phyloP scores from a whole-genome alignment of 2,113 vertebrate genomes.

The Lontra canadensis region DNA sequence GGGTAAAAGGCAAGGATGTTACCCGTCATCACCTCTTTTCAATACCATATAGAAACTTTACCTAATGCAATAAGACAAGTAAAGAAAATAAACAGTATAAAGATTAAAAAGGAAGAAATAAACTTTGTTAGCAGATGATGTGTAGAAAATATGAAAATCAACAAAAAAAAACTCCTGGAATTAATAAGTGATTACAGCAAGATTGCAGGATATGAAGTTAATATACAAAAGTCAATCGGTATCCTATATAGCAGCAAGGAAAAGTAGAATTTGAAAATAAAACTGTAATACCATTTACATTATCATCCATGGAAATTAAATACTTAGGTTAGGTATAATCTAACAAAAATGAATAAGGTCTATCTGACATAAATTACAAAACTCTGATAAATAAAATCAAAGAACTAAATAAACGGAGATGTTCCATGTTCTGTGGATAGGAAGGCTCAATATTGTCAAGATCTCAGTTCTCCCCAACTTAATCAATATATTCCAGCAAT shows the following conservation, averaged over 20 bases:
- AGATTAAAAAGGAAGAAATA: not conserved
- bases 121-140: not conserved
- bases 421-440: not conserved
- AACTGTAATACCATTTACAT: not conserved
- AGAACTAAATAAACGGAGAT: not conserved
- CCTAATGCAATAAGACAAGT: not conserved
- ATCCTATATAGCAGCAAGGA: not conserved
- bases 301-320: not conserved
- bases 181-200: not conserved
- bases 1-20: not conserved
- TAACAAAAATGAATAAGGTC: not conserved
- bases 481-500: not conserved
- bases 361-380: not conserved
- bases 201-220: not conserved
- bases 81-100: not conserved
- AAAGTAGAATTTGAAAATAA: not conserved
- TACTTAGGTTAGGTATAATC: not conserved
- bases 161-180: not conserved
- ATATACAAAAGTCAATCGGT: not conserved
- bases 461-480: not conserved
- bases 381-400: not conserved
- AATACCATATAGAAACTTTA: not conserved
- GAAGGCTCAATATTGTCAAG: not conserved
- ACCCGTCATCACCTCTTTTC: not conserved
- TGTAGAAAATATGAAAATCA: not conserved